Conservation (phyloP, 2,113 vertebrate species). For the Larimichthys crocea region DNA sequence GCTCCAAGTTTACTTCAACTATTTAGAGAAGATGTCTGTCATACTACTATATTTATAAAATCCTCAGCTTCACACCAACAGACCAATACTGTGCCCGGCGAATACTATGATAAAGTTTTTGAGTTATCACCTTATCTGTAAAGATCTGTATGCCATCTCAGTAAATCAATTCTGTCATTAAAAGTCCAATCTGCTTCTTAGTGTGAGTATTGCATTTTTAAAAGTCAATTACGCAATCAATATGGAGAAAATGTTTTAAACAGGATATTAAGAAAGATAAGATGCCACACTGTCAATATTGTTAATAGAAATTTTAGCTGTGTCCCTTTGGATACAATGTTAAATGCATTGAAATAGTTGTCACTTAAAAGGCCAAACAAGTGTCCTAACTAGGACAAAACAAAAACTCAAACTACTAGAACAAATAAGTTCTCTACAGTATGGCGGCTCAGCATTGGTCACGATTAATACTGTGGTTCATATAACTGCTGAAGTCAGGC, state of each 20-base stretch:
- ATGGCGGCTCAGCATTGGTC: constrained; percentile 8
- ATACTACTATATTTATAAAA: constrained; percentile 22
- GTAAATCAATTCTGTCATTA: constrained; percentile 75
- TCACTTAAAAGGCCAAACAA: constrained; percentile 27
- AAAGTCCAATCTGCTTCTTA: constrained; percentile 69
- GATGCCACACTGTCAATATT: constrained; percentile 60
- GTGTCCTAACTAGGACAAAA: constrained; percentile 3
- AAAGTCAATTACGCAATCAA: constrained; percentile 77
- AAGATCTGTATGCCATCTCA: constrained; percentile 53
- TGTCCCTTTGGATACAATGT: constrained; percentile 27
- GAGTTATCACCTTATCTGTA: constrained; percentile 53
- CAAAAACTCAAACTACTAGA: neutral
- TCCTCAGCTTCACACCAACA: constrained; percentile 11
- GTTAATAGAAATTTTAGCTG: constrained; percentile 60
- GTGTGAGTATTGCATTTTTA: constrained; percentile 73
- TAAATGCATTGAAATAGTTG: constrained; percentile 13
- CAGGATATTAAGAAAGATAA: constrained; percentile 78
- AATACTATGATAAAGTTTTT: constrained; percentile 55
- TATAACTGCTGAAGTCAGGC: constrained; percentile 55
- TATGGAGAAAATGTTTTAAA: constrained; percentile 69
- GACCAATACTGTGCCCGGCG: constrained; percentile 41
- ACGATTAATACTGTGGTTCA: constrained; percentile 45
- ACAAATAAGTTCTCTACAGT: constrained; percentile 13
- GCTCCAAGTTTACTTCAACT: constrained; percentile 1
- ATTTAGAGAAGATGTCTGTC: constrained; percentile 20